A percentile compares a stretch with the other conserved stretches of the same genome.
Evolutionary conservation across 2,113 vertebrate genomes (phyloP).

Genomic region (Neodon shergylaensis): DNA sequence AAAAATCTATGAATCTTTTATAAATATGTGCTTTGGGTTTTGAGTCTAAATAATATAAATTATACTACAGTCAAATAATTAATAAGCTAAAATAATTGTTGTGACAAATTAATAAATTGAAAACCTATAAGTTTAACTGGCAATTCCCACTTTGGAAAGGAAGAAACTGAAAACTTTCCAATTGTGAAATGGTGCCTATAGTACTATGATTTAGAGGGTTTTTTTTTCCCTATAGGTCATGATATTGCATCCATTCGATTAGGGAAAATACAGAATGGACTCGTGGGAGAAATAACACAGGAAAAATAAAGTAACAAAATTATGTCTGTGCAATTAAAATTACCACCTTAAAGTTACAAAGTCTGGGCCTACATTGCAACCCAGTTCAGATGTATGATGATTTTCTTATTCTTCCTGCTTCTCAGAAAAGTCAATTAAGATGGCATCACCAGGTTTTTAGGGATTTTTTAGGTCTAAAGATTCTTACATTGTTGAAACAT

Average conservation of each 20-base stretch:
- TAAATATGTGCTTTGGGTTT: background rate
- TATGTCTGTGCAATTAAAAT: slow-evolving; percentile 54
- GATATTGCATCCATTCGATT: slow-evolving; percentile 28
- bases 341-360: slow-evolving; percentile 24
- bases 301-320: slow-evolving; percentile 55
- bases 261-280: slow-evolving; percentile 54
- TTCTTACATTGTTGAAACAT: background rate
- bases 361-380: background rate
- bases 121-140: slow-evolving; percentile 33
- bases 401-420: background rate
- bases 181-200: background rate
- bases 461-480: slow-evolving; percentile 49
- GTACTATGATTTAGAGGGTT: background rate
- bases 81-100: slow-evolving; percentile 27
- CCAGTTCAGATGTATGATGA: background rate
- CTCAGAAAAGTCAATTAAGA: background rate
- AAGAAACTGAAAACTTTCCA: slow-evolving; percentile 3
- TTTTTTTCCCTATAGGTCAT: background rate
- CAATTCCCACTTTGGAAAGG: slow-evolving; percentile 48
- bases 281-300: slow-evolving; percentile 29
- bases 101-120: slow-evolving; percentile 39
- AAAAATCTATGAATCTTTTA: slow-evolving; percentile 1
- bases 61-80: background rate
- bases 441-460: slow-evolving; percentile 26
- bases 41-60: slow-evolving; percentile 47